Conservation (phyloP, 2,113 vertebrate genomes). For the Poecilia latipinna region DNA sequence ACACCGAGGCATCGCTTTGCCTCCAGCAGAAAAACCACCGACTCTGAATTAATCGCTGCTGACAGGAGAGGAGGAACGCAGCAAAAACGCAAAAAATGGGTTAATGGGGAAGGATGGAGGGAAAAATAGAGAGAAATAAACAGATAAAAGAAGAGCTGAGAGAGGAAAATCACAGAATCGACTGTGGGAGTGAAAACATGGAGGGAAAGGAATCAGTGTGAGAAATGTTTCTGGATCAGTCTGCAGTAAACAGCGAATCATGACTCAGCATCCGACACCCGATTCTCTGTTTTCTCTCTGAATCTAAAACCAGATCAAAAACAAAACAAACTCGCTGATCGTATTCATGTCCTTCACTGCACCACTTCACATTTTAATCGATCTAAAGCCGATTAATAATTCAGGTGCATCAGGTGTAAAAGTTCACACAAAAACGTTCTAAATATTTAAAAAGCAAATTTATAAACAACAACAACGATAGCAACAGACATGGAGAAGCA, state of each 20-base stretch:
- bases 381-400: conserved; percentile 3
- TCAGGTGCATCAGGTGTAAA: no score
- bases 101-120: neutral
- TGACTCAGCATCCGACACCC: conserved; percentile 57
- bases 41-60: conserved; percentile 76
- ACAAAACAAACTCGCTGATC: conserved; percentile 17
- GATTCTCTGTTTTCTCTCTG: conserved; percentile 17
- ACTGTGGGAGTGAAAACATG: conserved; percentile 4
- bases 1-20: conserved; percentile 48
- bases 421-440: no score
- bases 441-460: no score
- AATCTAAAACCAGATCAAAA: neutral
- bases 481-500: no score
- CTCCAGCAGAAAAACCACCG: conserved; percentile 64
- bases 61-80: conserved; percentile 71
- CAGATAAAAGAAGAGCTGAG: neutral
- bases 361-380: conserved; percentile 16
- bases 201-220: conserved; percentile 9
- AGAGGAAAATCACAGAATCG: neutral
- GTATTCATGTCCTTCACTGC: conserved; percentile 42
- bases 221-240: conserved; percentile 48
- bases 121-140: neutral
- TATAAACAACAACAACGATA: no score
- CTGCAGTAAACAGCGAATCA: conserved; percentile 32
- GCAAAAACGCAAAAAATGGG: conserved; percentile 28